Evolutionary conservation across 1,140 invertebrate species (phyloP).

Genomic region (Pararge aegeria): DNA sequence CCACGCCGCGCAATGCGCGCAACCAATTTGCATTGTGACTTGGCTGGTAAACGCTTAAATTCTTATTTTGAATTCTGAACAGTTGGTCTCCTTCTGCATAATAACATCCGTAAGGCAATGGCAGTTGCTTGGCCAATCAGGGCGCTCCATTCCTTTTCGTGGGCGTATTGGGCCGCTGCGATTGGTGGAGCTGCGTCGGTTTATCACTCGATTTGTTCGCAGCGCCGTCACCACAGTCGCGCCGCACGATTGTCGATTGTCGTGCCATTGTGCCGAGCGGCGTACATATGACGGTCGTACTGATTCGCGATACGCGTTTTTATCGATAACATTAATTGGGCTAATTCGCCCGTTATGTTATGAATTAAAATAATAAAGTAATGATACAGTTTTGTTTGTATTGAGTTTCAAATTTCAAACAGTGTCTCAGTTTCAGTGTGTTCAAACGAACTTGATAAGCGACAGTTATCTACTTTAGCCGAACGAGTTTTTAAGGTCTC

Average conservation of each 20-base stretch:
- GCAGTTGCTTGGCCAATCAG: slow-evolving; percentile 74
- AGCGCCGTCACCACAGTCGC: slow-evolving; percentile 64
- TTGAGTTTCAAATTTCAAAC: slow-evolving; percentile 22
- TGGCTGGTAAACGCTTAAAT: slow-evolving; percentile 73
- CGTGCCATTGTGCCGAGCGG: slow-evolving; percentile 71
- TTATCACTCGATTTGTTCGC: slow-evolving; percentile 73
- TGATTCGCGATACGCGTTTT: slow-evolving; percentile 57
- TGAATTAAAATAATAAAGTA: slow-evolving; percentile 34
- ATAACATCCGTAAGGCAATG: slow-evolving; percentile 77
- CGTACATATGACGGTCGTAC: slow-evolving; percentile 57
- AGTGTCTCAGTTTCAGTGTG: slow-evolving; percentile 47
- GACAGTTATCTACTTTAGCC: slow-evolving; percentile 23
- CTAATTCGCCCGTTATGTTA: slow-evolving; percentile 48
- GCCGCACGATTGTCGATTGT: slow-evolving; percentile 73
- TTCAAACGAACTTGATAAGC: slow-evolving; percentile 36
- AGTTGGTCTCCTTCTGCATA: slow-evolving; percentile 75
- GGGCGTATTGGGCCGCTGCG: slow-evolving; percentile 55
- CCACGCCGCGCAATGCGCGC: slow-evolving; percentile 55
- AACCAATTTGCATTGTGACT: slow-evolving; percentile 75
- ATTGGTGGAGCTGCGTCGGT: slow-evolving; percentile 57
- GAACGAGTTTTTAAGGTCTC: slow-evolving; percentile 35
- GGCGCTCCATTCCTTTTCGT: slow-evolving; percentile 46
- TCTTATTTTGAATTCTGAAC: slow-evolving; percentile 73
- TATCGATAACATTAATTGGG: slow-evolving; percentile 50
- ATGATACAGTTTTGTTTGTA: slow-evolving; percentile 40